Conservation (phyloP, 2,888 invertebrate genomes). For the Megastigmus dorsalis region DNA sequence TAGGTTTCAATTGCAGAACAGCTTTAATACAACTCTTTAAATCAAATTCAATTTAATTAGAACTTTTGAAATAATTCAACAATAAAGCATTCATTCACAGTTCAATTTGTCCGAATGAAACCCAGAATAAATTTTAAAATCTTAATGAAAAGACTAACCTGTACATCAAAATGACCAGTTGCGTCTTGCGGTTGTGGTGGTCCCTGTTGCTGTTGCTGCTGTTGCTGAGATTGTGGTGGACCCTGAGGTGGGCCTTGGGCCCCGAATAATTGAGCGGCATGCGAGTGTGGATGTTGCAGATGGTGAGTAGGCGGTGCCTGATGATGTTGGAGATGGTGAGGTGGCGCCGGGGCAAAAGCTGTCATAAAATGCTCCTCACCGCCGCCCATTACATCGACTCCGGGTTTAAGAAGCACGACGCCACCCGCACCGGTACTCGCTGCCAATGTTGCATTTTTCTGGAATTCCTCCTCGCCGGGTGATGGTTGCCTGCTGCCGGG, state of each 20-base stretch:
- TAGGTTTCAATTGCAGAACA: too few relatives aligned
- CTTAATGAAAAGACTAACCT: slow-evolving; percentile 64
- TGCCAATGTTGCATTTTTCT: slow-evolving; percentile 76
- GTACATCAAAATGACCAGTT: slow-evolving; percentile 72
- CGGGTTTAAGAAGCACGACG: slow-evolving; percentile 77
- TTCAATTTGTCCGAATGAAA: background rate
- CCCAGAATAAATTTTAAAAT: too few relatives aligned
- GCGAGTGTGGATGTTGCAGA: slow-evolving; percentile 76
- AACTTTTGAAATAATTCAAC: too few relatives aligned
- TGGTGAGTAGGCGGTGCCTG: slow-evolving; percentile 75
- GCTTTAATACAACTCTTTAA: too few relatives aligned
- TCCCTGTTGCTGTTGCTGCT: slow-evolving; percentile 73
- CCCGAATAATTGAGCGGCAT: slow-evolving; percentile 75
- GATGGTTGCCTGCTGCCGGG: slow-evolving; percentile 94
- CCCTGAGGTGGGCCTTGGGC: slow-evolving; percentile 72
- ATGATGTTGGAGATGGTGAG: slow-evolving; percentile 76
- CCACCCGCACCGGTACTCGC: slow-evolving; percentile 73
- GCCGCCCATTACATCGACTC: slow-evolving; percentile 71
- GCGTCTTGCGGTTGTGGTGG: slow-evolving; percentile 71
- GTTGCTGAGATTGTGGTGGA: slow-evolving; percentile 71
- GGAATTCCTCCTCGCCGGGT: slow-evolving; percentile 89
- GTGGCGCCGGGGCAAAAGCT: slow-evolving; percentile 74
- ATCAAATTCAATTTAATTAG: too few relatives aligned
- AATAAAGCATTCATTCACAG: background rate
- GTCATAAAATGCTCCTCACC: slow-evolving; percentile 73